Evolutionary conservation across 2,797 vertebrate genomes (phyloP).

Genomic region (Sebastes oblongus): DNA sequence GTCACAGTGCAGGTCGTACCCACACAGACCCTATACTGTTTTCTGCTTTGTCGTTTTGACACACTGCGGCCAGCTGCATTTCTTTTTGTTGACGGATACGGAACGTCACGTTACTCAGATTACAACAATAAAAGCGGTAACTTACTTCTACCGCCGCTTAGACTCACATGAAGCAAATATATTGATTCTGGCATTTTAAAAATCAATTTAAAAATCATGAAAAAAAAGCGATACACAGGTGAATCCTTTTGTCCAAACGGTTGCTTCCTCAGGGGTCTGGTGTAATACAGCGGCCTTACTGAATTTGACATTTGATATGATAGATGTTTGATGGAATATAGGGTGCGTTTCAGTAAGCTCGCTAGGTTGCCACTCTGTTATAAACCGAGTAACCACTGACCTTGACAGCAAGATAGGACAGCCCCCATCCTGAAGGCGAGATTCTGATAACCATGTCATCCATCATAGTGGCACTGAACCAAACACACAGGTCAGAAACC

Average conservation of each 20-base stretch:
- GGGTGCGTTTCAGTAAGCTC: constrained; percentile 51
- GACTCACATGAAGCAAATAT: neutral
- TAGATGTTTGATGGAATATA: constrained; percentile 40
- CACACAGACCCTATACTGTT: no score
- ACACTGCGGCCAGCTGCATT: fast-evolving
- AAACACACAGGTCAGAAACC: constrained; percentile 63
- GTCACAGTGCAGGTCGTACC: no score
- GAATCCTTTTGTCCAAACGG: neutral
- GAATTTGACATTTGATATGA: constrained; percentile 53
- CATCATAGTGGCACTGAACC: constrained; percentile 70
- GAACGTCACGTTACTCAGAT: no score
- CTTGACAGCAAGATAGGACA: constrained; percentile 73
- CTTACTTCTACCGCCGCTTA: neutral
- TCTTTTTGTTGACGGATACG: no score
- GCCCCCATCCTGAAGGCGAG: constrained; percentile 62
- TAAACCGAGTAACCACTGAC: constrained; percentile 71
- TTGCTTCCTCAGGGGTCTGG: neutral
- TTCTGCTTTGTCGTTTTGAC: no score
- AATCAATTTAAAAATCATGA: neutral
- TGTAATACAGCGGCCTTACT: constrained; percentile 1
- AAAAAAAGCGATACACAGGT: neutral
- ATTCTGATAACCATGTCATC: constrained; percentile 75
- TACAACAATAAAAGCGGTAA: neutral
- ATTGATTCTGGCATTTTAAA: neutral
- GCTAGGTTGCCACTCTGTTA: constrained; percentile 58